A percentile compares a stretch with the other conserved stretches of the same genome.
phyloP scores from a whole-genome alignment of 2,113 vertebrate species.

The Cepphus grylle region DNA sequence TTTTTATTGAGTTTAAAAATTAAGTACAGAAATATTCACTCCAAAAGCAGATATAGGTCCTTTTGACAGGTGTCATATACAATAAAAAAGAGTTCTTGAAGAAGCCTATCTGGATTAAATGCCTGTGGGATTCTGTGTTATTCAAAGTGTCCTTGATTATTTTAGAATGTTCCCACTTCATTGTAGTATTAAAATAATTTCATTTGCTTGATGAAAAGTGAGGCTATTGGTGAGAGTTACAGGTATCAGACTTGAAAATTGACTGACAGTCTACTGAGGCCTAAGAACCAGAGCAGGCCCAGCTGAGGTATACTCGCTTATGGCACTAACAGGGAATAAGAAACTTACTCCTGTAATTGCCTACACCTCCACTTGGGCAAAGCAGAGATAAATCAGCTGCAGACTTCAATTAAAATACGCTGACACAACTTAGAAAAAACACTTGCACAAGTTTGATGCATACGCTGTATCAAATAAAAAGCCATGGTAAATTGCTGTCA shows the following conservation, averaged over 20 bases:
- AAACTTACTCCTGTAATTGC: background rate
- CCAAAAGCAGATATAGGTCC: background rate
- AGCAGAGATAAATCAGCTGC: background rate
- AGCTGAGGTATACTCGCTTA: background rate
- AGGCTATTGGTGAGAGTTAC: background rate
- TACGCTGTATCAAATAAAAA: background rate
- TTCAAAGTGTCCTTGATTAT: background rate
- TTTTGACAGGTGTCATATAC: background rate
- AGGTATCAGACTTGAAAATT: background rate
- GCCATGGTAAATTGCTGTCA: background rate
- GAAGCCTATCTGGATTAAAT: background rate
- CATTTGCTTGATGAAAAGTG: background rate
- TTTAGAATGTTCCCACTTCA: background rate
- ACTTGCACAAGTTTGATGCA: background rate
- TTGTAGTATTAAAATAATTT: background rate
- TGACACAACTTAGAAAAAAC: background rate
- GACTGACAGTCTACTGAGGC: background rate
- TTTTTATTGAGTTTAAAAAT: background rate
- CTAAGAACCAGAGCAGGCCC: background rate
- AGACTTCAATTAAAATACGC: background rate
- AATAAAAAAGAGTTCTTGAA: background rate
- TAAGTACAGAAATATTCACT: background rate
- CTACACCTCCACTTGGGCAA: background rate
- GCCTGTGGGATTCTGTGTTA: background rate
- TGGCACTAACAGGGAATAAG: background rate